phyloP scores from a whole-genome alignment of 2,888 invertebrate species.

The Amphipyra berbera region DNA sequence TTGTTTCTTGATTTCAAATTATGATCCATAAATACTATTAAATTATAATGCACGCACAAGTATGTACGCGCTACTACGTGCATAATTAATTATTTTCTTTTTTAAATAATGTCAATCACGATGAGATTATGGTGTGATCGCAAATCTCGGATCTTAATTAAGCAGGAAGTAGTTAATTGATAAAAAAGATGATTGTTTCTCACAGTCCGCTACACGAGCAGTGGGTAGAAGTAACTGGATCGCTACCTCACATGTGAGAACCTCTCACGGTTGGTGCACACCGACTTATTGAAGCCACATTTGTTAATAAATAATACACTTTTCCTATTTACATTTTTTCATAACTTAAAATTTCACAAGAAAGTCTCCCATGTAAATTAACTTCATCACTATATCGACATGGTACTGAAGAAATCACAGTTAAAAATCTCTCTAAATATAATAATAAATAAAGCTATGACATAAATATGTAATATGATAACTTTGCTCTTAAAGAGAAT shows the following conservation, averaged over 20 bases:
- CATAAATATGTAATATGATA: too few species aligned
- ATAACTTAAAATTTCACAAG: constrained; percentile 18
- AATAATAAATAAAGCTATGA: too few species aligned
- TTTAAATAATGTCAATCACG: constrained; percentile 6
- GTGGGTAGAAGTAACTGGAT: constrained; percentile 79
- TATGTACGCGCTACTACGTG: not conserved
- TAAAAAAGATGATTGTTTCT: constrained; percentile 71
- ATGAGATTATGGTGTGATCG: constrained; percentile 41
- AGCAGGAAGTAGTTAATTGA: constrained; percentile 61
- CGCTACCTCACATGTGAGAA: constrained; percentile 78
- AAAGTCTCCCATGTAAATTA: constrained; percentile 22
- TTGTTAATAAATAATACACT: constrained; percentile 63
- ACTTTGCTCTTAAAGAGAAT: not conserved
- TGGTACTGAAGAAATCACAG: not conserved
- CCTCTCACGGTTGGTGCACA: constrained; percentile 77
- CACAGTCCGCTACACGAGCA: constrained; percentile 69
- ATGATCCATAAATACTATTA: not conserved
- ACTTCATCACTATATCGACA: not conserved
- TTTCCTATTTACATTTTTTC: constrained; percentile 54
- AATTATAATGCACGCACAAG: not conserved
- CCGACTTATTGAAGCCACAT: constrained; percentile 71
- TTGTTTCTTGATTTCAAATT: not conserved
- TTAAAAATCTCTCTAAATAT: not conserved
- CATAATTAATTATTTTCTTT: not conserved
- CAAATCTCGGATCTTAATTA: constrained; percentile 56